phyloP scores from a whole-genome alignment of 2,888 invertebrate genomes.

The Barypeithes pellucidus region DNA sequence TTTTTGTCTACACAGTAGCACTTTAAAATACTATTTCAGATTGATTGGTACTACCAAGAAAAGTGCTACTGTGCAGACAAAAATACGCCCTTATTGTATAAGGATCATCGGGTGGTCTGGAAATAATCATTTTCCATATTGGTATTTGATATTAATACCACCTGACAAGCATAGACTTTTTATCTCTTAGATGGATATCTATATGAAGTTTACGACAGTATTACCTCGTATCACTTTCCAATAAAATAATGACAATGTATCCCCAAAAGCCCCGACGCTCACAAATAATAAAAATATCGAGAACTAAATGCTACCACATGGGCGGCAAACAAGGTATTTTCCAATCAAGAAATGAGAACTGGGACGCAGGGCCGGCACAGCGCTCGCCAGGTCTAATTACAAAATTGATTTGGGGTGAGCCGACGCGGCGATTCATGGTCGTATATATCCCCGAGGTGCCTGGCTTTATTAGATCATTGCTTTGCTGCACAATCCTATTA shows the following conservation, averaged over 20 bases:
- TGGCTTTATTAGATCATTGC: constrained; percentile 53
- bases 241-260: constrained; percentile 11
- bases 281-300: constrained; percentile 8
- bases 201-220: no score
- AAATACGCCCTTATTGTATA: no score
- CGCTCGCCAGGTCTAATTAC: constrained; percentile 50
- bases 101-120: no score
- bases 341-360: constrained; percentile 51
- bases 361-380: constrained; percentile 51
- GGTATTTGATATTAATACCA: no score
- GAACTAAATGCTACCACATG: constrained; percentile 31
- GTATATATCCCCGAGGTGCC: constrained; percentile 50
- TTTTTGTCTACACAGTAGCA: no score
- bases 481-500: constrained; percentile 50
- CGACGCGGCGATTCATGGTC: constrained; percentile 34
- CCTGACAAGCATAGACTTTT: no score
- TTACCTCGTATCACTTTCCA: constrained; percentile 1
- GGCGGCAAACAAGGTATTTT: constrained; percentile 47
- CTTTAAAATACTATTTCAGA: no score
- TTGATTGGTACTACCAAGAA: no score
- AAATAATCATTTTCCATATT: no score
- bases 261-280: neutral
- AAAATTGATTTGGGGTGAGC: constrained; percentile 53
- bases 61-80: no score
- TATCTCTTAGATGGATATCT: no score